phyloP scores from a whole-genome alignment of 2,113 vertebrate species.

The Rhipidura dahli region DNA sequence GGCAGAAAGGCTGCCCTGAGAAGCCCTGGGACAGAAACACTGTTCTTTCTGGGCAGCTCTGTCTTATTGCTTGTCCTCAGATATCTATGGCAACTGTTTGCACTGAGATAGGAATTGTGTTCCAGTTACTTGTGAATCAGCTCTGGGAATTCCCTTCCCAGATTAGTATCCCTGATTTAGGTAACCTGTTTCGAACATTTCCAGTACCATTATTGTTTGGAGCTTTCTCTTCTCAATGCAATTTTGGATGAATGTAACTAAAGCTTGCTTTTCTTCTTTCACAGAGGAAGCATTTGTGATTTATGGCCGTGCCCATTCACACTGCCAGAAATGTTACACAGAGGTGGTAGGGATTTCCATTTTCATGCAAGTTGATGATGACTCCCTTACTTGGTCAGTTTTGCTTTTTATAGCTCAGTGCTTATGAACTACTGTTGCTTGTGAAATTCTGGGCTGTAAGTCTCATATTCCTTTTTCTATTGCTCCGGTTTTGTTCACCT shows the following conservation, averaged over 20 bases:
- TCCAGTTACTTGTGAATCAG: not conserved
- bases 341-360: not conserved
- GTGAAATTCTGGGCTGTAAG: not conserved
- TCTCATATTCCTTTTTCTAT: not conserved
- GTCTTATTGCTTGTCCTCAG: fast-evolving
- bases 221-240: not conserved
- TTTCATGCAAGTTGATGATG: not conserved
- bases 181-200: not conserved
- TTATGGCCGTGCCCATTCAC: not conserved
- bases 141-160: not conserved
- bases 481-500: not conserved
- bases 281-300: not conserved
- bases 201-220: not conserved
- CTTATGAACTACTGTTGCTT: not conserved
- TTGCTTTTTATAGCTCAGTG: not conserved
- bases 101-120: not conserved
- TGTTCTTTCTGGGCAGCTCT: not conserved
- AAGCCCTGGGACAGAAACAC: not conserved
- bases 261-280: not conserved
- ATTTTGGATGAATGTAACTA: not conserved
- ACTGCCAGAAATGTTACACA: not conserved
- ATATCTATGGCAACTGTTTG: not conserved
- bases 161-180: not conserved
- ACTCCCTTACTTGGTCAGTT: not conserved
- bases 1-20: fast-evolving